Base-by-base conservation (phyloP, 2,888 invertebrate species). In the Orgyia antiqua region DNA sequence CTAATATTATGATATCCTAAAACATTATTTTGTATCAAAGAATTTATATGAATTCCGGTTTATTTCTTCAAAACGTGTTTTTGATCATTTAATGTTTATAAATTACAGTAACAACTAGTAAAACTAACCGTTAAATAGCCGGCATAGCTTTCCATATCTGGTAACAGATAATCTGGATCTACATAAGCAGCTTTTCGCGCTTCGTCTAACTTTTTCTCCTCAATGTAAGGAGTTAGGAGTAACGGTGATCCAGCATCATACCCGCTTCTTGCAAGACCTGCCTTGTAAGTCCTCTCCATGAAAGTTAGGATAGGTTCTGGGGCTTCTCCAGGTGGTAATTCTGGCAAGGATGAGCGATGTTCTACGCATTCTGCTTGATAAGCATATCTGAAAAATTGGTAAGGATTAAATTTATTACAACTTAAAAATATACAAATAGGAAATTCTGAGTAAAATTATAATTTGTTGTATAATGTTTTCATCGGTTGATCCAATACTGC, bases 141-240 rank as follows among this genome's bases (percentile, higher is more conserved):
- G 19, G 87, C 75, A 42, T 86, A 86, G 39, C 87, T 87, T 7
- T 82, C 80, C 51, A 89, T 76, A 27, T 71, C 78, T n/a, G 80
- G 78, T 6, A 84, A 45, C 27, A 84, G 30, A 31, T 69, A 72
- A 0, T 67, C 76, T 0, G 78, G 66, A 26, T 80, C 74, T 0
- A 87, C 87, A 17, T 50, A 61, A 0, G 88, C 84, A 0, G 79
- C 77, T 18, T 73, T 63, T 32, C 82, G 76, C 0, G 88, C 90
- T 45, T 86, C 79, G 7, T 86, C 72, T 11, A 88, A 46, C 37
- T 86, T 77, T 5, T 88, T 88, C 11, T 74, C 64, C 41, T 89
- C 87, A 9, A 91, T 86, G 28, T 71, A 78, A 0, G 89, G 88
- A 0, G 89, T 87, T 5, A 91, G 74, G 10, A 89, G 82, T 1